Base-by-base conservation (phyloP, 2,797 vertebrate species). In the Lutra lutra region DNA sequence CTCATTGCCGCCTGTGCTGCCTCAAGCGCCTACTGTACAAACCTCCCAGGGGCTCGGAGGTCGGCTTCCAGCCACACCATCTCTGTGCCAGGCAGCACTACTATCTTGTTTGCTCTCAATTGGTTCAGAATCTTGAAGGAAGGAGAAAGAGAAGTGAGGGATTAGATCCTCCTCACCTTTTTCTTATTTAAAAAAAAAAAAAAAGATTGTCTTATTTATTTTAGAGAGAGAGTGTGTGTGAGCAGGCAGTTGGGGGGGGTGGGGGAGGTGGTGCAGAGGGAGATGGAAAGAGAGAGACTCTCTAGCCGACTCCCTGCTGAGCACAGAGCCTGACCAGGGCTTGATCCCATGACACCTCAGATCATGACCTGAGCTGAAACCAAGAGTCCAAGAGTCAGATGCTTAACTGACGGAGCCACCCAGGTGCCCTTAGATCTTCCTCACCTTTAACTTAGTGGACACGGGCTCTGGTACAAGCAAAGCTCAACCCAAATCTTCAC, bases 121-220 rank as follows among this genome's bases (percentile, higher is more conserved):
- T 73, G 88, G 60, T 90, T 95, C 60, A 38, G 32, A 90, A 96
- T 86, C 66, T 82, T 88, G 32, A 96, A 89, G 85, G 17, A 95
- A 88, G n/a, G 13, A 62, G 17, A 95, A 88, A 38, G 10, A 62
- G 38, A 75, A 25, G 48, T 86, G 23, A 92, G 17, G 35, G 11
- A 46, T 85, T 56, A 35, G 29, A 27, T 58, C 43, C 89, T 20
- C 27, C 23, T 95, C 1, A 43, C 21, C 38, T 54, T 43, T 51
- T 21, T 35, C 32, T 35, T 32, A 32, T 15, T 66, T 3, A 17
- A 66, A 66, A 66, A 66, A 62, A 29, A 32, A 32, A 51, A 48
- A 51, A 29, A 62, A 9, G 32, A 66, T 66, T 32, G 18, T 20
- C n/a, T 68, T 21, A 11, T 68, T 68, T 68, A 35, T 35, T 68